Percentiles rank a stretch among this genome's conserved stretches.
These are phyloP conservation scores for Drosophila varians DNA, from an alignment of 1,140 invertebrate species.

Conservation along the genomic window DNA sequence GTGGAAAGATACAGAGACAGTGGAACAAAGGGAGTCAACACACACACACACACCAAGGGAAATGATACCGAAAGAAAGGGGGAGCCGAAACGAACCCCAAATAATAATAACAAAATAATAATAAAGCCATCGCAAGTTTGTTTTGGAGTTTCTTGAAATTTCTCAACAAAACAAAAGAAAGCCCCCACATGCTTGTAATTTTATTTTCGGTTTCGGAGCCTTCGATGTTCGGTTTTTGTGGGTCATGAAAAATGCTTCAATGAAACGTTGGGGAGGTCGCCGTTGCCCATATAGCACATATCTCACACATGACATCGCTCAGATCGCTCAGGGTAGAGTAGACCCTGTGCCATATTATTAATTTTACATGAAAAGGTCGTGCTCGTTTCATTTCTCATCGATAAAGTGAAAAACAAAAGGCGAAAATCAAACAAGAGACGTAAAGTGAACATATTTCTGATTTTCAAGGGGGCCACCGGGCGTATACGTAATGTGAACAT, in stretches of 20 bases:
- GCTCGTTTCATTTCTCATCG: conserved; percentile 55
- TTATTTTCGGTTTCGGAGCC: conserved; percentile 36
- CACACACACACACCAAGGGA: conserved; percentile 2
- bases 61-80: conserved; percentile 37
- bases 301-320: conserved; percentile 27
- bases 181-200: conserved; percentile 17
- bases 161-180: conserved; percentile 63
- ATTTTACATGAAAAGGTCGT: conserved; percentile 73
- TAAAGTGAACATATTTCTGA: neutral
- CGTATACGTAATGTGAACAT: conserved; percentile 7
- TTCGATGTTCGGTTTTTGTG: conserved; percentile 48
- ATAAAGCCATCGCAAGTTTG: conserved; percentile 37
- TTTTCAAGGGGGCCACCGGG: conserved; percentile 12
- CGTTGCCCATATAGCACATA: conserved; percentile 18
- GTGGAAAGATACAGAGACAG: conserved; percentile 32
- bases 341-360: conserved; percentile 77
- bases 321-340: conserved; percentile 26
- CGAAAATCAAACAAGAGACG: conserved; percentile 27
- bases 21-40: conserved; percentile 17
- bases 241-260: conserved; percentile 57
- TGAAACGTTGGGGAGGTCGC: conserved; percentile 57
- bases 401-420: conserved; percentile 32
- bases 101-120: conserved; percentile 34
- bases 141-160: conserved; percentile 55
- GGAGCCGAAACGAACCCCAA: conserved; percentile 3